A percentile compares a stretch with the other conserved stretches of the same genome.
These are phyloP conservation scores for Hyposoter didymator DNA, from an alignment of 2,888 invertebrate species.

Conservation along the genomic window DNA sequence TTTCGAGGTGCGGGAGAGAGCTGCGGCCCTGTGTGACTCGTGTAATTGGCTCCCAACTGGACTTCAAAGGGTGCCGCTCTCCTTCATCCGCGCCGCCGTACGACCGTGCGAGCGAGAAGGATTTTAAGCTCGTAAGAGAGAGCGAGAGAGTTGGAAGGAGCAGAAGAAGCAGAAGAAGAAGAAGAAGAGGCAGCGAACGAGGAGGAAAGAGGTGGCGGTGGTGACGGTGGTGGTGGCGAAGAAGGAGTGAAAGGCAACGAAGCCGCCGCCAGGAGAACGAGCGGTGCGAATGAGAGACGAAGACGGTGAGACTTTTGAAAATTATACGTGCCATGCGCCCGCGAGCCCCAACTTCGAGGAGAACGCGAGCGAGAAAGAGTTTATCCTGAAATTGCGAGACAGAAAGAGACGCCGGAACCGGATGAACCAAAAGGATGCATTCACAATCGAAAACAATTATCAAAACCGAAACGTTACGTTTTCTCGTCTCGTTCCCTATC, in stretches of 20 bases:
- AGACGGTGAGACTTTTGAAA: conserved; percentile 76
- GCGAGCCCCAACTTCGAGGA: conserved; percentile 69
- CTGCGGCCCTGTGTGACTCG: conserved; percentile 84
- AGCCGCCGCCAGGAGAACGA: conserved; percentile 64
- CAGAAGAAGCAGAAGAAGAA: conserved; percentile 15
- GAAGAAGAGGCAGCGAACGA: conserved; percentile 36
- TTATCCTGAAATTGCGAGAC: neutral
- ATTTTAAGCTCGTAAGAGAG: conserved; percentile 4
- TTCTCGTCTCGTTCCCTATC: neutral
- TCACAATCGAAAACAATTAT: conserved; percentile 28
- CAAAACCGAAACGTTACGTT: neutral
- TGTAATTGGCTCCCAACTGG: conserved; percentile 85
- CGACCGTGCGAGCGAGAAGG: conserved; percentile 68
- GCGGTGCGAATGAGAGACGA: conserved; percentile 67
- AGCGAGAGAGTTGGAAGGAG: conserved; percentile 24
- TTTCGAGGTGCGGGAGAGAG: conserved; percentile 60
- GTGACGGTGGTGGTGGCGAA: conserved; percentile 44
- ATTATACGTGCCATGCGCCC: conserved; percentile 80
- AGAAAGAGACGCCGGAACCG: conserved; percentile 27
- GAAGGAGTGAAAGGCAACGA: conserved; percentile 66
- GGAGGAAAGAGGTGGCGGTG: conserved; percentile 58
- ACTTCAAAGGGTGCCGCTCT: conserved; percentile 84
- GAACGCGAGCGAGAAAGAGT: conserved; percentile 61
- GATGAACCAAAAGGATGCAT: conserved; percentile 6
- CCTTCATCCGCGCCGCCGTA: conserved; percentile 84